phyloP scores from a whole-genome alignment of 2,888 invertebrate genomes.

The Caenorhabditis sulstoni region DNA sequence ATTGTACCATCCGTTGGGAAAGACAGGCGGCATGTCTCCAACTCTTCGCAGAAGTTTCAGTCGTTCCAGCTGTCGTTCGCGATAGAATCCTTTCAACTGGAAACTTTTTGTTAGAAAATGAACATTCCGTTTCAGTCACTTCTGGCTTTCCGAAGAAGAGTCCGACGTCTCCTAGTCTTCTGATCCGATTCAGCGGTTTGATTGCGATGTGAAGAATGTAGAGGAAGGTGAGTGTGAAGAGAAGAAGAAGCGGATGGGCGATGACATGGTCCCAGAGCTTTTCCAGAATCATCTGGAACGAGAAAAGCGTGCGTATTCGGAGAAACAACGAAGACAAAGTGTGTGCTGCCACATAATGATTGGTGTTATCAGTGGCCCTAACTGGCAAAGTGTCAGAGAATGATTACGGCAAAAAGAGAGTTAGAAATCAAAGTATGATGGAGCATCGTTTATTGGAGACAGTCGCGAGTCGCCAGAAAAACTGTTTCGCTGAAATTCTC shows the following conservation, averaged over 20 bases:
- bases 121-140: conserved; percentile 44
- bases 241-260: conserved; percentile 7
- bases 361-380: conserved; percentile 17
- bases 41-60: conserved; percentile 57
- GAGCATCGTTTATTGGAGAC: neutral
- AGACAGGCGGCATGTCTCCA: conserved; percentile 88
- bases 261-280: neutral
- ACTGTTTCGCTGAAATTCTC: too few relatives aligned
- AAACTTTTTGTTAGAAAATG: too few relatives aligned
- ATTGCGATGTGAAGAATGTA: conserved; percentile 41
- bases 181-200: conserved; percentile 65
- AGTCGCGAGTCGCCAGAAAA: too few relatives aligned
- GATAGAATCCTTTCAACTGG: conserved; percentile 63
- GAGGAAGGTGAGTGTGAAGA: neutral
- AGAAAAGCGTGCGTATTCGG: neutral
- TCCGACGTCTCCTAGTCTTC: conserved; percentile 66
- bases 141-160: conserved; percentile 64
- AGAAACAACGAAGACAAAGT: conserved; percentile 1
- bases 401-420: neutral
- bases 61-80: conserved; percentile 66
- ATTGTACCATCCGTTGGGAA: conserved; percentile 92
- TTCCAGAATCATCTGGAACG: conserved; percentile 34
- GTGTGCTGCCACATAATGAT: conserved; percentile 5
- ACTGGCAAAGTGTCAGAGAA: conserved; percentile 19
- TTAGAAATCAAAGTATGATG: neutral